phyloP scores from a whole-genome alignment of 2,888 invertebrate genomes.

The Leptinotarsa haldemani region DNA sequence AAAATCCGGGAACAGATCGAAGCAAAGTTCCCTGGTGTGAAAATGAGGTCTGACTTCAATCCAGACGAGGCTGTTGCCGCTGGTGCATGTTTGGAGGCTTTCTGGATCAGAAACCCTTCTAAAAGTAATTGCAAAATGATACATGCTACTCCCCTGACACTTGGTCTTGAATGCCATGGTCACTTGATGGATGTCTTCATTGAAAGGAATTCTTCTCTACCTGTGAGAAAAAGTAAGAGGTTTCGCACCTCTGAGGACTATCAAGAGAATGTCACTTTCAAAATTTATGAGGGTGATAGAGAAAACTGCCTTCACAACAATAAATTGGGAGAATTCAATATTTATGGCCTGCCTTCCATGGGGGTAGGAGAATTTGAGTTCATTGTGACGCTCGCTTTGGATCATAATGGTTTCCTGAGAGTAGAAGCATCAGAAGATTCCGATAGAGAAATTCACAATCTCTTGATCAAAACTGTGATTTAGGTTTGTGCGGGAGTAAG shows the following conservation, averaged over 20 bases:
- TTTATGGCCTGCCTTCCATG: constrained; percentile 5
- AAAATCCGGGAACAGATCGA: constrained; percentile 41
- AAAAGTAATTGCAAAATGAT: constrained; percentile 37
- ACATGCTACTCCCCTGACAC: constrained; percentile 49
- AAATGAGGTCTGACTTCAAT: constrained; percentile 46
- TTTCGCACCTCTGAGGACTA: neutral
- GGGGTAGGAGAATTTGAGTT: neutral
- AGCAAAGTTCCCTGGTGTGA: constrained; percentile 35
- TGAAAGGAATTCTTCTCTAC: neutral
- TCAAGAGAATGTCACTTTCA: constrained; percentile 20
- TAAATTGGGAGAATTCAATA: constrained; percentile 40
- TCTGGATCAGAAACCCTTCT: constrained; percentile 32
- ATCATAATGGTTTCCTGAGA: neutral
- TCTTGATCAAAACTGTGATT: neutral
- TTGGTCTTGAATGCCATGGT: constrained; percentile 43
- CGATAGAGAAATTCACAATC: neutral
- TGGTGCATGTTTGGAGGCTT: constrained; percentile 50
- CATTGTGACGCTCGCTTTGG: neutral
- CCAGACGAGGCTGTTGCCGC: constrained; percentile 52
- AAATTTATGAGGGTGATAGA: constrained; percentile 48
- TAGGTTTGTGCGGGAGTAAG: neutral
- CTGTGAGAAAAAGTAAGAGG: neutral
- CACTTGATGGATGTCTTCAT: constrained; percentile 44
- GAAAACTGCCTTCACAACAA: constrained; percentile 44
- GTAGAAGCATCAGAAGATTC: neutral